phyloP scores from a whole-genome alignment of 2,113 vertebrate genomes.

The Sapajus apella region DNA sequence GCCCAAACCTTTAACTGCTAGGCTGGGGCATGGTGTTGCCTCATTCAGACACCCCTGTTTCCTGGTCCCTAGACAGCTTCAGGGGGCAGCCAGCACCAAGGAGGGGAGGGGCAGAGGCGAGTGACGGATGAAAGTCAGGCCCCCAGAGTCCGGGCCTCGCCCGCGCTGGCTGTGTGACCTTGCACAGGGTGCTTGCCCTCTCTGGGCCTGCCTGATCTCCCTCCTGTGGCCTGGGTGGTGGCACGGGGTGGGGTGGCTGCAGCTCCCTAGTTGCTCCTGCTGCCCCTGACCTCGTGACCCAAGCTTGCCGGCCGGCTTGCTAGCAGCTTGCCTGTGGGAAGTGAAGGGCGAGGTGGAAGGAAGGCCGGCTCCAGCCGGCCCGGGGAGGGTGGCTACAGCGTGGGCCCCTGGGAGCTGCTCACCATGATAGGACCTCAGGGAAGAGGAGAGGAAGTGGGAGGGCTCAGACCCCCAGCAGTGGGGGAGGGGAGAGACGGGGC shows the following conservation, averaged over 20 bases:
- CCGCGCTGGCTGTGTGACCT: not conserved
- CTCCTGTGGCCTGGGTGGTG: rapidly evolving
- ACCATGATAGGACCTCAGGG: not conserved
- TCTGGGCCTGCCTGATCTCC: not conserved
- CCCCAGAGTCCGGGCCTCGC: rapidly evolving
- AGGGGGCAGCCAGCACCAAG: too few relatives aligned
- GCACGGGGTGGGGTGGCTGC: not conserved
- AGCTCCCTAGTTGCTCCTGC: not conserved
- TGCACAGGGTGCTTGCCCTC: not conserved
- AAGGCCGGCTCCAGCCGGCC: constrained; percentile 68
- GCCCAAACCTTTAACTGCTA: not conserved
- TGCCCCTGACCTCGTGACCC: rapidly evolving
- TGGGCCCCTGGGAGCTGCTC: not conserved
- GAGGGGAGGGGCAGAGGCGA: too few relatives aligned
- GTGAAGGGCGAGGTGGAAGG: constrained; percentile 28
- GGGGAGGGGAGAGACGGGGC: not conserved
- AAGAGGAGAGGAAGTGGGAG: constrained; percentile 17
- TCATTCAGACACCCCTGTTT: rapidly evolving
- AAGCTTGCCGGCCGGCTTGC: rapidly evolving
- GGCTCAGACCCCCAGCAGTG: constrained; percentile 50
- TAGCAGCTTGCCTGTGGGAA: not conserved
- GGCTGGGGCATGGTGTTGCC: rapidly evolving
- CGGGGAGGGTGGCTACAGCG: not conserved
- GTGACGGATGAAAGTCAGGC: not conserved
- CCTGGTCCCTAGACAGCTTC: not conserved